Base-by-base conservation (phyloP, 2,113 vertebrate species). In the Engraulis encrasicolus region DNA sequence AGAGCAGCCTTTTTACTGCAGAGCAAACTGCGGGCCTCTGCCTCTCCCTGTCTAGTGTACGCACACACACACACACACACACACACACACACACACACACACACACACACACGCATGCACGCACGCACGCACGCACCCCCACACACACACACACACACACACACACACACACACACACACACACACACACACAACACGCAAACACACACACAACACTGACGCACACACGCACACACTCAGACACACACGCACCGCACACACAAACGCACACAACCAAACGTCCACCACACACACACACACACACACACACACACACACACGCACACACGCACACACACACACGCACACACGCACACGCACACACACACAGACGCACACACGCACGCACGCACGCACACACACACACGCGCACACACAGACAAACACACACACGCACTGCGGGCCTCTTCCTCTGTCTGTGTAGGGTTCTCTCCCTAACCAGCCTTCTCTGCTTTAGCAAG, bases 1-100 rank as follows among this genome's bases (percentile, higher is more conserved):
- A 87, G 82, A 87, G 88, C 84, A 78, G 86, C 83, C n/a, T 45
- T 89, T 91, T 91, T 91, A 87, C 87, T 87, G 86, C 80, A 82
- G 84, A 80, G 85, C 84, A 87, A 87, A 89, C 80, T 78, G n/a
- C n/a, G n/a, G n/a, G n/a, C n/a, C 78, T 23, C 66, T 78, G 45
- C 85, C 61, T 54, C 71, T 50, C 85, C 85, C 84, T 85, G 84
- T 90, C 81, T 81, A 80, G 48, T 27, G 27, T 36, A 79, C 40
- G 23, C 50, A 58, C 54, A 45, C 40, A 45, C 11, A n/a, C n/a
- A n/a, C n/a, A n/a, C n/a, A n/a, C n/a, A n/a, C n/a, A n/a, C n/a
- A n/a, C n/a, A n/a, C n/a, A n/a, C n/a, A n/a, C n/a, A n/a, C 40
- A 45, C 9, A 45, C 40, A 45, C 40, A 45, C 40, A 45, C 40